Base-by-base conservation (phyloP, 2,888 invertebrate genomes). In the Thelaira solivaga region DNA sequence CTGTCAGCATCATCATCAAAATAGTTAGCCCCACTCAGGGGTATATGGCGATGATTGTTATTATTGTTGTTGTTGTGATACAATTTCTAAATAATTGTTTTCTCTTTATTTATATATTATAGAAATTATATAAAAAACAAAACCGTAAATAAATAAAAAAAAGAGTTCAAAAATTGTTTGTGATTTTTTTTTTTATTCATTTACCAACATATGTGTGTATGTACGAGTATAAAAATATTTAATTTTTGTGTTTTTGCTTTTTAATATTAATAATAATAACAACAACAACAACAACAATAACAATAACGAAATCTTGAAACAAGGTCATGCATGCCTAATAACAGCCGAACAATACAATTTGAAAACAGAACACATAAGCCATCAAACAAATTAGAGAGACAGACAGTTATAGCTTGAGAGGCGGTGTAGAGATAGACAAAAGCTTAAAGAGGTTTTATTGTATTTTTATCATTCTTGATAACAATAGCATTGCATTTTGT, bases 81-180 rank as follows among this genome's bases (percentile, higher is more conserved):
- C 34, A 10, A 31, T 36, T 45, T 43, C 2, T 18, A n/a, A 57
- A 16, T 3, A 43, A 39, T 20, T 41, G 10, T 43, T 43, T 34
- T 13, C 18, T n/a, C 31, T 43, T 20, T 43, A 39, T 74, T 67
- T 67, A 39, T 51, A 67, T 43, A 67, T 43, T 26, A 65, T 49
- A 29, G 59, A 57, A 57, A 57, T 41, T 16, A 4, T 2, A 4
- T 10, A 57, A 45, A 65, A 24, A 57, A 65, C 39, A 43, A 24
- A 65, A 36, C 36, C 26, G n/a, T 18, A 64, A 55, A 64, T 36
- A 59, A 22, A 51, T 67, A 67, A 36, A n/a, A 13, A n/a, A 36
- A 59, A 59, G 36, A 67, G 74, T 67, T 74, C 74, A 67, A 67
- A 67, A 67, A 20, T 74, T 11, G 2, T 45, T 34, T 45, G 41